Conservation (phyloP, 2,797 vertebrate genomes). For the Psittacula derbiana region DNA sequence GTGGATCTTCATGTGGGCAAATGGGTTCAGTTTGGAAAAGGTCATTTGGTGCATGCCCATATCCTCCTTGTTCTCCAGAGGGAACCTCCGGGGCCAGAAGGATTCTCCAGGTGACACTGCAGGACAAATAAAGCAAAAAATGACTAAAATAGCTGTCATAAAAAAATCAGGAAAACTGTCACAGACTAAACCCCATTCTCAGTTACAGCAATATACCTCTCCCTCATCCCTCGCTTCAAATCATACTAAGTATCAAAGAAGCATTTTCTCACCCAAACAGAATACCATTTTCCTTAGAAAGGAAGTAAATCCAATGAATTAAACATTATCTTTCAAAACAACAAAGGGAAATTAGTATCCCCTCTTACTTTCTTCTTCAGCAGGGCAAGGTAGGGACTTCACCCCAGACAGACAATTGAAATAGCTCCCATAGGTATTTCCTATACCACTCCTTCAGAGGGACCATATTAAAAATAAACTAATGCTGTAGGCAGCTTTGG, state of each 20-base stretch:
- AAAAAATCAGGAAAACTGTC: conserved; percentile 39
- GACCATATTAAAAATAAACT: conserved; percentile 63
- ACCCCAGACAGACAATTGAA: conserved; percentile 46
- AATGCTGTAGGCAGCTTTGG: conserved; percentile 50
- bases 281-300: conserved; percentile 66
- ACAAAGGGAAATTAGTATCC: conserved; percentile 66
- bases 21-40: neutral
- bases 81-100: neutral
- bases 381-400: conserved; percentile 39
- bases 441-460: conserved; percentile 41
- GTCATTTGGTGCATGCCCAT: accelerated
- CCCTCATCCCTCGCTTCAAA: conserved; percentile 51
- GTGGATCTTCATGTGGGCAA: accelerated
- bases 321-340: conserved; percentile 66
- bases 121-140: neutral
- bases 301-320: conserved; percentile 65
- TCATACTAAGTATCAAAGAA: conserved; percentile 68
- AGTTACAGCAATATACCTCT: neutral
- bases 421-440: conserved; percentile 57
- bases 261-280: conserved; percentile 69
- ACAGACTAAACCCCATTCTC: neutral
- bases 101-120: neutral
- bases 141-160: neutral
- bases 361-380: conserved; percentile 49
- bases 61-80: neutral